These are phyloP conservation scores for Eupeodes luniger DNA, from an alignment of 2,888 invertebrate species.

Conservation along the genomic window DNA sequence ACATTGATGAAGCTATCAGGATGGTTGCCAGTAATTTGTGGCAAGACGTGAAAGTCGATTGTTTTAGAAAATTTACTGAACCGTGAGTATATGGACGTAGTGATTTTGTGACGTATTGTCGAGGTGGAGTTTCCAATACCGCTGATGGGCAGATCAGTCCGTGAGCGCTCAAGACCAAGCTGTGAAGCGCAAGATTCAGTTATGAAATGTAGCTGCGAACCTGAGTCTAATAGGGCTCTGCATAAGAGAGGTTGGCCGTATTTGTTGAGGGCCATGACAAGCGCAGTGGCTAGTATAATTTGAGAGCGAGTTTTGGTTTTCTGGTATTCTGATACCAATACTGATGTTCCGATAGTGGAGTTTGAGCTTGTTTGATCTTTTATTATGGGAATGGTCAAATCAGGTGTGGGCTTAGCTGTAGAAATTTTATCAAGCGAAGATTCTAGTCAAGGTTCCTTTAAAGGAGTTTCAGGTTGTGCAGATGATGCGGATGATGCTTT, in stretches of 20 bases:
- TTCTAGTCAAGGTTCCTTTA: too few species aligned
- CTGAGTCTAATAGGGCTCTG: constrained; percentile 15
- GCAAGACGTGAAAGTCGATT: not conserved
- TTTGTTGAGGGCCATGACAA: constrained; percentile 4
- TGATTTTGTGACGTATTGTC: constrained; percentile 13
- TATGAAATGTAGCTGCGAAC: constrained; percentile 16
- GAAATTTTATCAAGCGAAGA: too few species aligned
- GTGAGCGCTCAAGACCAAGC: constrained; percentile 10
- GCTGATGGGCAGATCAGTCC: constrained; percentile 10
- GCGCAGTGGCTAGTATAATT: not conserved
- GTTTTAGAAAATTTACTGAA: constrained; percentile 7
- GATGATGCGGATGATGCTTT: too few species aligned
- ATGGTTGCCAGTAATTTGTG: constrained; percentile 5
- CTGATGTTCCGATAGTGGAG: too few species aligned
- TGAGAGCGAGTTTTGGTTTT: constrained; percentile 5
- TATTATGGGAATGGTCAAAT: too few species aligned
- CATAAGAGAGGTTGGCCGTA: constrained; percentile 16
- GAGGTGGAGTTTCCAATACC: constrained; percentile 14
- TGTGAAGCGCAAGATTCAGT: constrained; percentile 9
- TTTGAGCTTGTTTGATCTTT: too few species aligned
- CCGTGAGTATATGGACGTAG: not conserved
- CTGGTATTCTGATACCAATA: not conserved
- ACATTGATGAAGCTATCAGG: constrained; percentile 3
- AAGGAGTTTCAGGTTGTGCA: too few species aligned
- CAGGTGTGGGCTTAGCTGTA: too few species aligned